Conservation (phyloP, 2,797 vertebrate genomes). For the Argyrosomus regius region DNA sequence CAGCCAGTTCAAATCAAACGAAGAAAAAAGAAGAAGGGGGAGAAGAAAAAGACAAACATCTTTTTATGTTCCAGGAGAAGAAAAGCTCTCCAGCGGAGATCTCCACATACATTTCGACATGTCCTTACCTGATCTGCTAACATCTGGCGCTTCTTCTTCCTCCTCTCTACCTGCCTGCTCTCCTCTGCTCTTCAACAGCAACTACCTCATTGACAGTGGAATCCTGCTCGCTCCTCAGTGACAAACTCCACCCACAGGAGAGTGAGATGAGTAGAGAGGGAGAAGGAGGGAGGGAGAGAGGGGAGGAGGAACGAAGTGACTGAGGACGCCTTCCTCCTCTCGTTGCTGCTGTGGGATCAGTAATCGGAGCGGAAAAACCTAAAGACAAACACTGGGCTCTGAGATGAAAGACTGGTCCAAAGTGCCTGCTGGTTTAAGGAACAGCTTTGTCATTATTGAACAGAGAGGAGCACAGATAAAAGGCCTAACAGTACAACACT, state of each 20-base stretch:
- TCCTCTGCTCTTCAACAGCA: conserved; percentile 46
- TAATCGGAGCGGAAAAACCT: conserved; percentile 68
- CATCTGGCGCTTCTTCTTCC: conserved; percentile 34
- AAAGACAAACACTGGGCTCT: conserved; percentile 71
- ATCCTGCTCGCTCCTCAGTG: conserved; percentile 42
- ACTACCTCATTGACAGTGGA: conserved; percentile 73
- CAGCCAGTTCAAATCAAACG: not conserved
- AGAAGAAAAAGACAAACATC: not conserved
- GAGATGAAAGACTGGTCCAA: conserved; percentile 81
- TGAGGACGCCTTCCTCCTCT: conserved; percentile 54
- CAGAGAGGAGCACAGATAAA: conserved; percentile 47
- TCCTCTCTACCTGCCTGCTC: conserved; percentile 46
- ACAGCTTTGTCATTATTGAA: conserved; percentile 76
- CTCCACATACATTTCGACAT: conserved; percentile 33
- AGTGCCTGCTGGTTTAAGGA: conserved; percentile 52
- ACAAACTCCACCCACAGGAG: conserved; percentile 73
- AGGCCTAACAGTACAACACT: not conserved
- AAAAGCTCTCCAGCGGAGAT: conserved; percentile 17
- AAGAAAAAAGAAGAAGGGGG: not conserved
- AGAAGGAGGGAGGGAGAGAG: conserved; percentile 46
- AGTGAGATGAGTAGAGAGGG: conserved; percentile 38
- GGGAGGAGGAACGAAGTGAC: conserved; percentile 38
- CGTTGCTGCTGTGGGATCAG: conserved; percentile 46
- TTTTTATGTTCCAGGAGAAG: not conserved
- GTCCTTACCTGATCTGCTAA: conserved; percentile 81